phyloP scores from a whole-genome alignment of 2,797 vertebrate genomes.

The Dendrocincla tyrannina region DNA sequence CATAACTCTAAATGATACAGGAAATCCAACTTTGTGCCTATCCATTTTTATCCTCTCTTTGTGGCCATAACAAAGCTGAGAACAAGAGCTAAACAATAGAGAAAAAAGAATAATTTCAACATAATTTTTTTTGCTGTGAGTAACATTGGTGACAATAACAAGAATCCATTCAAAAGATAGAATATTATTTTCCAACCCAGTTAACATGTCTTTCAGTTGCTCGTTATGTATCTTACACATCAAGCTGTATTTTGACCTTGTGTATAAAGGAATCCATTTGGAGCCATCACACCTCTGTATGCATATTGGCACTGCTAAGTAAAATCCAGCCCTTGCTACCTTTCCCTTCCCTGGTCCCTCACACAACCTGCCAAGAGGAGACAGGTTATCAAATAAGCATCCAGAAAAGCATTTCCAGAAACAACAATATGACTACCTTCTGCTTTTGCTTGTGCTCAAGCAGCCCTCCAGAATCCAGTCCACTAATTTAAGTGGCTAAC shows the following conservation, averaged over 20 bases:
- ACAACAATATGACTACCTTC: background rate
- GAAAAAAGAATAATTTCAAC: slow-evolving; percentile 17
- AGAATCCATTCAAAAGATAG: slow-evolving; percentile 21
- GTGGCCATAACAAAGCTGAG: slow-evolving; percentile 49
- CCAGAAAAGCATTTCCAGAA: background rate
- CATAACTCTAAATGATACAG: slow-evolving; percentile 43
- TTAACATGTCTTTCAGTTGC: background rate
- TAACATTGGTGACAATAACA: background rate
- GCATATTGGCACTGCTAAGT: background rate
- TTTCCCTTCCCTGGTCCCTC: background rate
- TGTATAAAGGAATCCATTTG: background rate
- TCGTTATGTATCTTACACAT: background rate
- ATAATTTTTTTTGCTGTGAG: background rate
- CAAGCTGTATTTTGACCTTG: background rate
- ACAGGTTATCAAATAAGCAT: background rate
- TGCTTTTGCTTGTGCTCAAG: background rate
- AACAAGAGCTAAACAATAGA: slow-evolving; percentile 52
- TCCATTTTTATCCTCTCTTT: slow-evolving; percentile 59
- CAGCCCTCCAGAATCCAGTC: background rate
- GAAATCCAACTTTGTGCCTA: slow-evolving; percentile 35
- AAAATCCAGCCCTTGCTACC: background rate
- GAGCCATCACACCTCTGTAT: background rate
- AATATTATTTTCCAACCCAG: slow-evolving; percentile 45
- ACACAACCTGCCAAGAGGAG: background rate
- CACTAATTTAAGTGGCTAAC: background rate